phyloP scores from a whole-genome alignment of 2,797 vertebrate species.

The Enteromius anoplus region DNA sequence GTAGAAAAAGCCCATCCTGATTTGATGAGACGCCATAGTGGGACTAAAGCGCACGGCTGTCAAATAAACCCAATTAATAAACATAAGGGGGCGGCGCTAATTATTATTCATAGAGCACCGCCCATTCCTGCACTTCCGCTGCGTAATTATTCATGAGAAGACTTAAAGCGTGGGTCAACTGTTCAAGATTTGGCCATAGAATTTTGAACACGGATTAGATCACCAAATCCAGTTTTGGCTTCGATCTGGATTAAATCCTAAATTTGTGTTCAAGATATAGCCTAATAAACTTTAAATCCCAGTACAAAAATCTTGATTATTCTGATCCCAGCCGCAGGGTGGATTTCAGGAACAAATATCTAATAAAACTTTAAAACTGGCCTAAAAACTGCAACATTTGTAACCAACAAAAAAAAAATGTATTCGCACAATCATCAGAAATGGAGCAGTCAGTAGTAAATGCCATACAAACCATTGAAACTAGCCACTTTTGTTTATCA shows the following conservation, averaged over 20 bases:
- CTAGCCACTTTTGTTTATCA: not conserved
- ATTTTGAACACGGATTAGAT: not conserved
- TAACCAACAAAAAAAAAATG: too few relatives aligned
- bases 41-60: conserved; percentile 69
- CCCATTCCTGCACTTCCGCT: conserved; percentile 55
- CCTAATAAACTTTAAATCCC: not conserved
- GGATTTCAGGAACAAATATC: not conserved
- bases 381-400: too few relatives aligned
- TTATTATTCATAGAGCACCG: conserved; percentile 68
- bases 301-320: not conserved
- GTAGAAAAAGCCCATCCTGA: conserved; percentile 67
- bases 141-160: conserved; percentile 56
- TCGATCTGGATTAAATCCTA: too few relatives aligned
- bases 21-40: conserved; percentile 78
- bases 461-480: too few relatives aligned
- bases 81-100: conserved; percentile 72
- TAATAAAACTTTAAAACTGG: too few relatives aligned
- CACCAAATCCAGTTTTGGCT: too few relatives aligned
- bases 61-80: conserved; percentile 74
- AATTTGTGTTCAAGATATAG: not conserved
- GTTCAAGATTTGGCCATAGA: not conserved
- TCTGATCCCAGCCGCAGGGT: not conserved
- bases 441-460: too few relatives aligned
- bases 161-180: not conserved
- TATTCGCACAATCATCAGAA: too few relatives aligned